Conservation (phyloP, 2,113 vertebrate genomes). For the Austrofundulus limnaeus region DNA sequence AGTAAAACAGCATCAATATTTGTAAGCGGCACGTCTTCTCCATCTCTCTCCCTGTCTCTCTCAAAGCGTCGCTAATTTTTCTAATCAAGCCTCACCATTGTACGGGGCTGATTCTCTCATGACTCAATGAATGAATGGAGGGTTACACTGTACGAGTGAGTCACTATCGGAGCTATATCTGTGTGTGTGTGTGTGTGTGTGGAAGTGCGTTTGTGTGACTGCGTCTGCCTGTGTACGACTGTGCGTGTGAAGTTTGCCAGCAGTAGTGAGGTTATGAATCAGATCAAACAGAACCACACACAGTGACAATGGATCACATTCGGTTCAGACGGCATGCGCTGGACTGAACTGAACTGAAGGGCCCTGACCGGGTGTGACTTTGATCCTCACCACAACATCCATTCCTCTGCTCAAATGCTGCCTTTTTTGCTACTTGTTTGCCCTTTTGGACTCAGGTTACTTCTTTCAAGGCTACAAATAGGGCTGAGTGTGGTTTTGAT, state of each 20-base stretch:
- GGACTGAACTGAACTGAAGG: conserved; percentile 39
- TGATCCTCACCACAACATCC: conserved; percentile 69
- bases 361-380: conserved; percentile 53
- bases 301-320: conserved; percentile 48
- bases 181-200: conserved; percentile 47
- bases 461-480: conserved; percentile 55
- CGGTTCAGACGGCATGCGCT: conserved; percentile 12
- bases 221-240: conserved; percentile 40
- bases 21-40: conserved; percentile 29
- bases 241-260: conserved; percentile 58
- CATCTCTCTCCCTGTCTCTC: conserved; percentile 46
- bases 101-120: conserved; percentile 43
- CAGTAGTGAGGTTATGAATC: conserved; percentile 58
- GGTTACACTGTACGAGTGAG: conserved; percentile 55
- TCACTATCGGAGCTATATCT: conserved; percentile 70
- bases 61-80: conserved; percentile 57
- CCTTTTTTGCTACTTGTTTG: conserved; percentile 45
- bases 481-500: conserved; percentile 50
- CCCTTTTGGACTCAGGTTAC: conserved; percentile 55
- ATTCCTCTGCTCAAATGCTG: conserved; percentile 35
- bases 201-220: conserved; percentile 36
- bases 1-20: conserved; percentile 46
- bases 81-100: conserved; percentile 58
- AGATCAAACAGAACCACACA: conserved; percentile 51
- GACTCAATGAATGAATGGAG: conserved; percentile 68